Evolutionary conservation across 1,140 invertebrate genomes (phyloP), one percentile per base, ranked within the genome.

Genomic region (Lethrus apterus): DNA sequence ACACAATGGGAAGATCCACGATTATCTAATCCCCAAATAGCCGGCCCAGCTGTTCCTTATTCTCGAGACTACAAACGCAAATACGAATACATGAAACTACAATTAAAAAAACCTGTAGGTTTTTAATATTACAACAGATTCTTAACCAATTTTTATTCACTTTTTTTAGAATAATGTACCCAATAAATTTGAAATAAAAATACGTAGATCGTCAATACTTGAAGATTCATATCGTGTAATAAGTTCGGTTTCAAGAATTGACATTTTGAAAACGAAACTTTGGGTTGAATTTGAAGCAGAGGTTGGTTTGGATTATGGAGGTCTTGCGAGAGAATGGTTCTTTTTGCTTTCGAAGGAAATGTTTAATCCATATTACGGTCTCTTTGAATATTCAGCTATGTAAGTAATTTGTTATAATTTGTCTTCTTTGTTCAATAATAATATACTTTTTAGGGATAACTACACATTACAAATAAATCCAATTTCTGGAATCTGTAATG

Each of bases 1-100:
- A 99, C 96, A 11, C 93, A 98, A 65, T 99, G 96, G 96, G 95
- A 99, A 72, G 96, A 99, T 80, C 95, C 96, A 14, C 77, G 95
- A 42, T 75, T 98, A 66, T 92, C 88, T 34, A 96, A 96, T 79
- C 89, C 91, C 51, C 85, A 89, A 70, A 94, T 98, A 59, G 94
- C 93, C 55, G 95, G 95, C 18, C 93, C 93, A 52, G 92, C 93
- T 54, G 89, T 98, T 63, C 93, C 92, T 24, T 98, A 98, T 73
- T 97, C 93, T 15, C 79, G 94, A 65, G 94, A 98, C 73, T 99
- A 98, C 70, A 98, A 98, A 69, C 80, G 93, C 61, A 99, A 99
- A 76, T 98, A 98, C 72, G 93, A 98, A 70, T 97, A 93, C 71
- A 85, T 98, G 66, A 94, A 96, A 70, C 86, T 83, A 44, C 93